Evolutionary conservation across 2,113 vertebrate genomes (phyloP), one percentile per base, ranked within the genome.

Genomic region (Cavia aperea): DNA sequence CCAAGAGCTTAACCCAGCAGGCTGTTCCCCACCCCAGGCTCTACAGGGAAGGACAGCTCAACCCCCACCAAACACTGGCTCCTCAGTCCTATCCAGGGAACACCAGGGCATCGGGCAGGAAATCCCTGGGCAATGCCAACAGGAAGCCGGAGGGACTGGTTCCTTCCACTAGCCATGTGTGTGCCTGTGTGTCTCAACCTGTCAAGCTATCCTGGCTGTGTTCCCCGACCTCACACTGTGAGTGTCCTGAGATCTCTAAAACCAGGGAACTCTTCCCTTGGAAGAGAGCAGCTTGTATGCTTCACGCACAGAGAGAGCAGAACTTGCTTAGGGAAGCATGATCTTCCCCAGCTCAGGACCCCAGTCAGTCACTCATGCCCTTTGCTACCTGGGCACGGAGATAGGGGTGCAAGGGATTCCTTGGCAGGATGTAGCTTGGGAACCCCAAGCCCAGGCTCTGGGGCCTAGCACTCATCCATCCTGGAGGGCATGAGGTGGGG

Each of bases 321-420:
- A 60, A 43, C 33, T 29, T 29, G 68, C 65, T 51, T 65, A 31
- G 56, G 54, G 46, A 82, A 54, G 26, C 4, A 12, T 36, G 12
- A 2, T 23, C 49, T 73, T 33, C 18, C 26, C 63, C 6, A 1
- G 5, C 13, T 10, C 46, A 5, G 88, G 29, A 13, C 24, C 36
- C 66, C 7, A 0, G 54, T 51, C 0, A 12, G 4, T 12, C 56
- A 18, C 29, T 46, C 2, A 9, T 1, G 36, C 23, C 39, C 49
- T 43, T 46, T 39, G 26, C 10, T 24, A 7, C 15, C 36, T 68
- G 84, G 29, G 8, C 46, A 14, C 39, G n/a, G 75, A 43, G 62
- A 24, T 36, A 81, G 66, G 33, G 26, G 23, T 33, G 24, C 26
- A 1, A 26, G 3, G 51, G 24, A 8, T 10, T 39, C 2, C 5